Conservation (phyloP, 2,888 invertebrate species). For the Diogma glabrata region DNA sequence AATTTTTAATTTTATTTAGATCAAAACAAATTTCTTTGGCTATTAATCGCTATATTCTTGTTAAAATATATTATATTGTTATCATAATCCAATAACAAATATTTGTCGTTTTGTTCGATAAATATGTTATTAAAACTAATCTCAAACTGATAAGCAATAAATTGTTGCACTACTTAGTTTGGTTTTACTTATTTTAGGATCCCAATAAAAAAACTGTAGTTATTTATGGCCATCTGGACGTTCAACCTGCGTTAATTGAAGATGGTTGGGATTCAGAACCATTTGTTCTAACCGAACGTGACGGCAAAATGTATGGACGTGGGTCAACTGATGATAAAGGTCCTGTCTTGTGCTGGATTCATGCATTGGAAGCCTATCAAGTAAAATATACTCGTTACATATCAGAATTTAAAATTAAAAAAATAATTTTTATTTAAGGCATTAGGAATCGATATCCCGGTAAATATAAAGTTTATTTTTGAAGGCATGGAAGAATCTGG, state of each 20-base stretch:
- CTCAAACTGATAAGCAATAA: neutral
- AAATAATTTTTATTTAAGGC: neutral
- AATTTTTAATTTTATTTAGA: neutral
- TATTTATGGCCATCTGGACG: conserved; percentile 96
- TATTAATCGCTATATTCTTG: no score
- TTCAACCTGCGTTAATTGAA: conserved; percentile 84
- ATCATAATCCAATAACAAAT: no score
- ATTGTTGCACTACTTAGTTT: neutral
- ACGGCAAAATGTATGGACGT: conserved; percentile 83
- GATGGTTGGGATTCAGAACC: conserved; percentile 97
- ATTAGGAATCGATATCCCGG: neutral
- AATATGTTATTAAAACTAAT: no score
- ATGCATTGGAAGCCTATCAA: conserved; percentile 82
- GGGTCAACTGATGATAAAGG: conserved; percentile 93
- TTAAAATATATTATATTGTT: no score
- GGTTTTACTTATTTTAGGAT: conserved; percentile 39
- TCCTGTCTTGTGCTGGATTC: conserved; percentile 89
- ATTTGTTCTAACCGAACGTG: conserved; percentile 74
- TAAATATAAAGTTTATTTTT: conserved; percentile 7
- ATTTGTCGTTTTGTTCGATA: no score
- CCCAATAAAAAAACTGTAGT: conserved; percentile 82
- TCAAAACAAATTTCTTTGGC: neutral
- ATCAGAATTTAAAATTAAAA: neutral
- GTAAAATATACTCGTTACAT: conserved; percentile 25
- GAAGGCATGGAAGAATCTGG: conserved; percentile 95